phyloP scores from a whole-genome alignment of 1,140 invertebrate species.

The Heliconius congener region DNA sequence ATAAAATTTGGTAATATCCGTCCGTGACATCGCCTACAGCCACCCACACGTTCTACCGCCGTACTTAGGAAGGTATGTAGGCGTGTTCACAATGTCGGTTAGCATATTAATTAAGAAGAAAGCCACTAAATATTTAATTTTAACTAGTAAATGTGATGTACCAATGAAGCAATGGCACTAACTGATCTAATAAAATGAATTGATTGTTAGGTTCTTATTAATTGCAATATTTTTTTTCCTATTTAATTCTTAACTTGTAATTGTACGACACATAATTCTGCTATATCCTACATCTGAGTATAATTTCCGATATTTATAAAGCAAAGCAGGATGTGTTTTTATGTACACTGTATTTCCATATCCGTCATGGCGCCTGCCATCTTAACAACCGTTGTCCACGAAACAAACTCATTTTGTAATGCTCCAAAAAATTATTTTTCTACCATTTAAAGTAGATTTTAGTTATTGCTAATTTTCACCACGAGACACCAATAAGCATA shows the following conservation, averaged over 20 bases:
- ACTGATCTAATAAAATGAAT: background rate
- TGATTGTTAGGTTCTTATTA: background rate
- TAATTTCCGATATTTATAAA: constrained; percentile 11
- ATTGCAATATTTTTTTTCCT: background rate
- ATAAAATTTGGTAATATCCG: constrained; percentile 21
- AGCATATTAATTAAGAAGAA: constrained; percentile 79
- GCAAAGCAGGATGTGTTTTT: constrained; percentile 12
- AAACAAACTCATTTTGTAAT: constrained; percentile 4
- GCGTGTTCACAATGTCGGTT: constrained; percentile 72
- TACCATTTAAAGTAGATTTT: background rate
- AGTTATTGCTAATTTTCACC: background rate
- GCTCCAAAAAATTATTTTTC: background rate
- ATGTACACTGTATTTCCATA: constrained; percentile 1
- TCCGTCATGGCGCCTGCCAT: constrained; percentile 3
- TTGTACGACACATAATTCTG: background rate
- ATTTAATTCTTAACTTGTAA: background rate
- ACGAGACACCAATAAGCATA: background rate
- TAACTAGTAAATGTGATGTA: constrained; percentile 31
- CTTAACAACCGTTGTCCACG: constrained; percentile 14
- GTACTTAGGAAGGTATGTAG: constrained; percentile 56
- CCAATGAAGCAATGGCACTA: constrained; percentile 3
- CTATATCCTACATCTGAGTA: background rate
- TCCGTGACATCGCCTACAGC: constrained; percentile 52
- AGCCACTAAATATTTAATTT: constrained; percentile 68
- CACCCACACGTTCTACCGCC: constrained; percentile 50